Evolutionary conservation across 1,140 invertebrate species (phyloP), one percentile per base, ranked within the genome.

Genomic region (Lucilia cuprina): DNA sequence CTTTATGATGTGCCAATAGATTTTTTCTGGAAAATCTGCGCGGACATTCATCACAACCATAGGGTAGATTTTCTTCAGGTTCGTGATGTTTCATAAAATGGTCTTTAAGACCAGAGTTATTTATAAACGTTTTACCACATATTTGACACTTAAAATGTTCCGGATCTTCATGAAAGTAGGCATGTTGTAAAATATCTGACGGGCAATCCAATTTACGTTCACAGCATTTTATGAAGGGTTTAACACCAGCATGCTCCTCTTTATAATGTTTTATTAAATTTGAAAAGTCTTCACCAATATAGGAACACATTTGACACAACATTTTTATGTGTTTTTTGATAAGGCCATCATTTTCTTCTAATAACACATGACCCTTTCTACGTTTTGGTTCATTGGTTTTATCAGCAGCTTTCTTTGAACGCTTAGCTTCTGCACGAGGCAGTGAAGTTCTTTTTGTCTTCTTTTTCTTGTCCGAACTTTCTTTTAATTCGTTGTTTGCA

Each of bases 311-410:
- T 65, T 90, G 88, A 84, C 89, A 90, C 49, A 86, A 87, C 89
- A 90, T 89, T n/a, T 88, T 86, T 77, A 90, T 88, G 74, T 89
- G 89, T 10, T 88, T 88, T 83, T 88, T 89, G 4, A 90, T 88
- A 0, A 90, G 80, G n/a, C 88, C 87, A 17, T 89, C 88, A 65
- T 85, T 30, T 74, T 82, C 82, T 17, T 77, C 47, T 12, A 70
- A 65, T 19, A 82, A 17, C 2, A 30, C 55, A 12, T 70, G 25
- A 21, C 21, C 50, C 14, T 78, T 80, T 19, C 47, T 17, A 14
- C 49, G 41, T 75, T 55, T 82, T n/a, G 78, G 47, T 34, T 84
- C 41, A 10, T 25, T n/a, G 14, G 80, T 34, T 70, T 82, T 0
- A 50, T 82, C 88, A 86, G 87, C 25, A 86, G 87, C 7, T 89